These are phyloP conservation scores for Eunapius fragilis DNA, from an alignment of 37 sponge, comb jelly and placozoan genomes.

Conservation along the genomic window DNA sequence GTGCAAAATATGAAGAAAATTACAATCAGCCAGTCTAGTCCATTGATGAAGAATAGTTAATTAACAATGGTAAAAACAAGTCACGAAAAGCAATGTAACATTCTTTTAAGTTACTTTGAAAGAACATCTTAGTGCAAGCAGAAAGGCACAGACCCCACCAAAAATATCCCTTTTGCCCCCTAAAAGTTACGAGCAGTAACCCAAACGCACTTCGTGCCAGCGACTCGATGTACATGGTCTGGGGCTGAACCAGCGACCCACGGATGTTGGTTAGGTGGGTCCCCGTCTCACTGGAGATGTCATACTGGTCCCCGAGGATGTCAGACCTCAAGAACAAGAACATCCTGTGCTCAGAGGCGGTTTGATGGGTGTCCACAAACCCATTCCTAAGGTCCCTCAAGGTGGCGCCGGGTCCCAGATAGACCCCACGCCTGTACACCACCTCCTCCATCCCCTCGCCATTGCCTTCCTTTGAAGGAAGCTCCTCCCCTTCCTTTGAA, in stretches of 20 bases:
- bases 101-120: too few species aligned
- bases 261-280: slow-evolving; percentile 26
- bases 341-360: neutral
- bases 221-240: slow-evolving; percentile 46
- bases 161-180: too few species aligned
- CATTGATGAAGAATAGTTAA: too few species aligned
- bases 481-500: neutral
- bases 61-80: neutral
- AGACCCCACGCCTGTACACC: slow-evolving; percentile 51
- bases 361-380: slow-evolving; percentile 52
- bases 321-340: slow-evolving; percentile 48
- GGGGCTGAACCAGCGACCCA: slow-evolving; percentile 5
- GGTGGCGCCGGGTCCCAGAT: slow-evolving; percentile 16
- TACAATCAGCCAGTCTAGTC: too few species aligned
- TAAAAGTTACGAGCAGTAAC: too few species aligned
- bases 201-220: slow-evolving; percentile 26
- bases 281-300: slow-evolving; percentile 45
- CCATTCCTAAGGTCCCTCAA: slow-evolving; percentile 66
- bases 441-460: slow-evolving; percentile 2
- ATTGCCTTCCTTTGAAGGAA: neutral
- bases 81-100: too few species aligned
- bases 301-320: slow-evolving; percentile 32
- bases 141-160: neutral
- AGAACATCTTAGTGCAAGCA: neutral
- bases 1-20: too few species aligned